phyloP scores from a whole-genome alignment of 1,140 invertebrate genomes.

The Ostrea edulis region DNA sequence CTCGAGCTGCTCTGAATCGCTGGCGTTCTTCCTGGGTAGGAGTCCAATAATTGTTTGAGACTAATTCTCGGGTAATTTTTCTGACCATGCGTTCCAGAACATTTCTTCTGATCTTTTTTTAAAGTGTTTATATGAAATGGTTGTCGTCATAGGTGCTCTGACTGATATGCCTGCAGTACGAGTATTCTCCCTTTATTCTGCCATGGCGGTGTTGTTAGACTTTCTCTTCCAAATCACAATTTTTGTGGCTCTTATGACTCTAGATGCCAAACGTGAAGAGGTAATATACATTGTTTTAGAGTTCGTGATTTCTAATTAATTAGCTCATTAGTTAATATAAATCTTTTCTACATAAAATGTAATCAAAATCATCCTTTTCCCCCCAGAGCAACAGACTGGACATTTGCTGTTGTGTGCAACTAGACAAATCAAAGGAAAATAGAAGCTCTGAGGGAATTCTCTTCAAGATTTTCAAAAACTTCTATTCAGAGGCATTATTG shows the following conservation, averaged over 20 bases:
- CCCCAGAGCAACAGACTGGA: constrained; percentile 85
- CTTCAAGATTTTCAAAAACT: constrained; percentile 90
- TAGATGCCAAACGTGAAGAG: constrained; percentile 92
- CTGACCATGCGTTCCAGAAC: neutral
- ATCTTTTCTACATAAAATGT: neutral
- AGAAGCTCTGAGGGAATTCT: constrained; percentile 85
- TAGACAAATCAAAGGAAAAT: constrained; percentile 56
- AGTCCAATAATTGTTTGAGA: no score
- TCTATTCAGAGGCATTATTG: constrained; percentile 93
- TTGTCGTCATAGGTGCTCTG: constrained; percentile 86
- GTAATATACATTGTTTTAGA: constrained; percentile 73
- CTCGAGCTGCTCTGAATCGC: constrained; percentile 89
- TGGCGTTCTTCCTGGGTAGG: constrained; percentile 91
- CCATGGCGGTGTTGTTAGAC: constrained; percentile 95
- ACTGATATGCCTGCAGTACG: constrained; percentile 98
- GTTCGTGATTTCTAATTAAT: no score
- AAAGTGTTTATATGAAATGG: no score
- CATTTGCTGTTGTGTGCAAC: constrained; percentile 86
- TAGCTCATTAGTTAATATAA: no score
- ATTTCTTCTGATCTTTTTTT: neutral
- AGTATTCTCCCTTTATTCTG: constrained; percentile 98
- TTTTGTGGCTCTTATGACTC: constrained; percentile 93
- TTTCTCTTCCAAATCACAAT: constrained; percentile 98
- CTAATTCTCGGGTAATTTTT: constrained; percentile 44
- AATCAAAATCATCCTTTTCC: constrained; percentile 50